Conservation (phyloP, 1,140 invertebrate genomes). For the Anastrepha ludens region DNA sequence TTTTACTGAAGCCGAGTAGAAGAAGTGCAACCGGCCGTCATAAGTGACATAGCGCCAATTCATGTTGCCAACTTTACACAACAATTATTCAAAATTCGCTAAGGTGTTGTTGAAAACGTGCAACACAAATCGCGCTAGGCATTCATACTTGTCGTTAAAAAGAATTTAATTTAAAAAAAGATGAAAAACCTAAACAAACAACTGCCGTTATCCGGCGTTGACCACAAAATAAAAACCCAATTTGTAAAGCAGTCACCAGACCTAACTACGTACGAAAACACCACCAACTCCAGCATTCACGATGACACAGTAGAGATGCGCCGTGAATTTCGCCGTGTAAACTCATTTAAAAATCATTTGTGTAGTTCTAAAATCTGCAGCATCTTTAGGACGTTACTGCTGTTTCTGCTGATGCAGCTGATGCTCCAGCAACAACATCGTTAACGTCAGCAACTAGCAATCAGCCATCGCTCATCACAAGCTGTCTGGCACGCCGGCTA, state of each 20-base stretch:
- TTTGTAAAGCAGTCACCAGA: conserved; percentile 30
- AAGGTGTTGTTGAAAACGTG: conserved; percentile 40
- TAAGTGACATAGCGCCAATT: not conserved
- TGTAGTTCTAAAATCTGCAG: conserved; percentile 23
- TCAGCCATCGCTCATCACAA: conserved; percentile 32
- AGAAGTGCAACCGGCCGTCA: not conserved
- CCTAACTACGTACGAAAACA: not conserved
- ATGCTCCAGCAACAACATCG: not conserved
- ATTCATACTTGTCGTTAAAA: not conserved
- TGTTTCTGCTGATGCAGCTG: not conserved
- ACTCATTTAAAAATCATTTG: conserved; percentile 43
- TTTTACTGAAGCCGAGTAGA: not conserved
- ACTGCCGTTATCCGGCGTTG: conserved; percentile 14
- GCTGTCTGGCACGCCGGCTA: not conserved
- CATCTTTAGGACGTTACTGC: not conserved
- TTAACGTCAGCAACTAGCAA: conserved; percentile 41
- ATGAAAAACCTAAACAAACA: not conserved
- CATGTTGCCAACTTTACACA: not conserved
- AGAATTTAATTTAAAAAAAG: not conserved
- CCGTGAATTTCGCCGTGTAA: not conserved
- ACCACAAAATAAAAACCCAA: conserved; percentile 24
- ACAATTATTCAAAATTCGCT: conserved; percentile 32
- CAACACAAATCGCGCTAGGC: not conserved
- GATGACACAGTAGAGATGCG: not conserved
- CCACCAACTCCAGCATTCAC: not conserved